These are phyloP conservation scores for Fulmarus glacialis DNA, from an alignment of 2,113 vertebrate species.

Conservation along the genomic window DNA sequence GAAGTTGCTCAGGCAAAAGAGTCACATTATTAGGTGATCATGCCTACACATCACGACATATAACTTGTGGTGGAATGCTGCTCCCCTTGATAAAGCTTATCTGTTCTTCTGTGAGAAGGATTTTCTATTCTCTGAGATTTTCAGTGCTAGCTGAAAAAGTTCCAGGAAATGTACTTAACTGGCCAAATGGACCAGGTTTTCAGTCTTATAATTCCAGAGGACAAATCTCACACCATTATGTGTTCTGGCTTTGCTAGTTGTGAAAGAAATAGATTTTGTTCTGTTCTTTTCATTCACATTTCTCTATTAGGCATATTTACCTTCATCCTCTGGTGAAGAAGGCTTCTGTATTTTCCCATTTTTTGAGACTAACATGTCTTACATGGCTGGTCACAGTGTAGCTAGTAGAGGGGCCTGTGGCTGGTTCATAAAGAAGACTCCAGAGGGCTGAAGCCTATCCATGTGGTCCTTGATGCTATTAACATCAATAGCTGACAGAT, in stretches of 20 bases:
- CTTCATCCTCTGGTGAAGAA: background rate
- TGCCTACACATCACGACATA: background rate
- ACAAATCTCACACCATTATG: background rate
- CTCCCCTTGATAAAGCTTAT: background rate
- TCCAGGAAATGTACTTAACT: background rate
- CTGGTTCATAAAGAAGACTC: background rate
- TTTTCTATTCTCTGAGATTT: background rate
- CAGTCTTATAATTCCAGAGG: background rate
- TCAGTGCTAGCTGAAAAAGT: background rate
- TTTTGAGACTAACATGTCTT: background rate
- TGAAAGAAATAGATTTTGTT: background rate
- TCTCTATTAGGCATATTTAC: background rate
- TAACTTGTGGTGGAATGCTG: background rate
- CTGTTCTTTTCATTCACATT: background rate
- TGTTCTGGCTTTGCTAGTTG: background rate
- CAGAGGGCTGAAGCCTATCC: background rate
- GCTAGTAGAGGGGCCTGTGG: background rate
- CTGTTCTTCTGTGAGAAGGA: background rate
- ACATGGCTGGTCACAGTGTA: background rate
- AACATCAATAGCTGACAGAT: background rate
- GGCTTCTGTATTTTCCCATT: background rate
- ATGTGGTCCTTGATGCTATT: fast-evolving
- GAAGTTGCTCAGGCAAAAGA: background rate
- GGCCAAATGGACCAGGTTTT: background rate
- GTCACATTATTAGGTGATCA: background rate